Base-by-base conservation (phyloP, 2,888 invertebrate species). In the Platycnemis pennipes region DNA sequence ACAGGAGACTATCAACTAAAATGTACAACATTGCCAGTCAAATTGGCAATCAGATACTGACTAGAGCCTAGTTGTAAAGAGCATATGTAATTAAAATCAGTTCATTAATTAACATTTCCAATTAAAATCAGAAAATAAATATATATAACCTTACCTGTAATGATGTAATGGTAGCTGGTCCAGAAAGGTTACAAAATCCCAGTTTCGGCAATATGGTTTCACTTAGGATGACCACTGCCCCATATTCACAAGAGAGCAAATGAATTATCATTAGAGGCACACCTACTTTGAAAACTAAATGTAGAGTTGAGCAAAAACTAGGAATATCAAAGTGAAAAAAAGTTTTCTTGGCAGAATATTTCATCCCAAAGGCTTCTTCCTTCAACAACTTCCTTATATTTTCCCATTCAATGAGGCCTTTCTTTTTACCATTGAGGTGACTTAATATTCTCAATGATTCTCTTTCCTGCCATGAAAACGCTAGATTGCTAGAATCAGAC, bases 181-280 rank as follows among this genome's bases (percentile, higher is more conserved):
- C 91, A 26, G 91, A 44, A 1, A 63, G n/a, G 16, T 63, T 45
- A 91, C 69, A 91, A 45, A 91, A 63, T n/a, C 69, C 44, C 26
- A 91, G 7, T 45, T 91, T 63, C 11, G 63, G 22, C 44, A 91
- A 7, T n/a, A 91, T n/a, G n/a, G 91, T 42, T 13, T 44, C 69
- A 45, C 44, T 91, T 7, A 91, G 7, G n/a, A 13, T 69, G 7
- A 63, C 91, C 1, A 63, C 44, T 2, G 37, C 91, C 22, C 44
- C 53, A 69, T 26, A 63, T 13, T 91, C 91, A 69, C 26, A 63
- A 26, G 91, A 56, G 69, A 56, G 45, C 63, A 91, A n/a, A 13
- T 91, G 91, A 69, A 91, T 91, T n/a, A 69, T 91, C 13, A 91
- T 44, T 0, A 91, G 63, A 44, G 91, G 91, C 26, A 91, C 22